Conservation (phyloP, 2,888 invertebrate species). For the Lamellibrachia columna region DNA sequence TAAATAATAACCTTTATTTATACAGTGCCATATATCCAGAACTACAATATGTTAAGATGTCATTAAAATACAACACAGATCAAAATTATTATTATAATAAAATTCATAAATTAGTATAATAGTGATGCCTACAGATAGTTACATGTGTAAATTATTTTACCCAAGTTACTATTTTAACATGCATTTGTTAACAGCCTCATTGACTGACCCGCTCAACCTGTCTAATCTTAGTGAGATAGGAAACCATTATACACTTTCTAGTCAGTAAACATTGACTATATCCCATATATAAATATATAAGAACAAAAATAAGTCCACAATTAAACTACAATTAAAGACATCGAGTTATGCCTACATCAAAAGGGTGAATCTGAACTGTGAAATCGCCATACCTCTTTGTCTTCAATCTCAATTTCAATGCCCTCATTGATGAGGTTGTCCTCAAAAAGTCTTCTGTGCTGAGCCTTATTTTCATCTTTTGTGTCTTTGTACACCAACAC, state of each 20-base stretch:
- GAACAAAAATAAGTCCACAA: not conserved
- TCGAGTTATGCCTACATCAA: not conserved
- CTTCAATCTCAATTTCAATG: slow-evolving; percentile 50
- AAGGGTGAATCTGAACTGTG: not conserved
- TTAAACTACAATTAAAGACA: not conserved
- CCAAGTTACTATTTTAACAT: no score
- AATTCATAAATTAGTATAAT: no score
- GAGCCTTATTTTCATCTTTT: slow-evolving; percentile 18
- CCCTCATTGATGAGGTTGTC: slow-evolving; percentile 51
- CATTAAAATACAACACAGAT: no score
- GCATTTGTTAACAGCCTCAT: no score
- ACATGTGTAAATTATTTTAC: no score
- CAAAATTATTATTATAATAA: no score
- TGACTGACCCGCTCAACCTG: not conserved
- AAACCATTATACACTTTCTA: not conserved
- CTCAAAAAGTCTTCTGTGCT: slow-evolving; percentile 39
- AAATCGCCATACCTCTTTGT: slow-evolving; percentile 73
- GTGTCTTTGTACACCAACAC: slow-evolving; percentile 74
- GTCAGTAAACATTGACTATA: not conserved
- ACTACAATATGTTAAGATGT: no score
- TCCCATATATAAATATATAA: not conserved
- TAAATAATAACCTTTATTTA: no score
- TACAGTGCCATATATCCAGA: no score
- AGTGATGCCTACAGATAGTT: no score
- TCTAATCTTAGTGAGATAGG: not conserved